Conservation (phyloP, 2,888 invertebrate species). For the Drosophila kambysellisi region DNA sequence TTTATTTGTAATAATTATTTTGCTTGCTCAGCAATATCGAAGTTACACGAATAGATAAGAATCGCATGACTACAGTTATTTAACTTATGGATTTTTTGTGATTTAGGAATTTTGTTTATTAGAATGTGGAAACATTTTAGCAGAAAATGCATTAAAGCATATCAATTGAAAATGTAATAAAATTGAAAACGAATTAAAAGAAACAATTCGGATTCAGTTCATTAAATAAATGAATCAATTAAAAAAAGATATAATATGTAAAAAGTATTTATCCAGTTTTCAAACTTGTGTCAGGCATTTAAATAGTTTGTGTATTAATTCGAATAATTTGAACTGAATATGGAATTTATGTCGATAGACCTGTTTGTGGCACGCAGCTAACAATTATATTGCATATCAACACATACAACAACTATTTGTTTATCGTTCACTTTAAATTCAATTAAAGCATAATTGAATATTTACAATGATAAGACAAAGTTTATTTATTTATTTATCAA, state of each 20-base stretch:
- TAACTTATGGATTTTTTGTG: not conserved
- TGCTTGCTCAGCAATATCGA: not conserved
- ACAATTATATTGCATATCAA: not conserved
- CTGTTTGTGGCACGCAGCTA: conserved; percentile 16
- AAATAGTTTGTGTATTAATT: not conserved
- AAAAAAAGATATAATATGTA: not conserved
- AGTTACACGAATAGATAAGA: not conserved
- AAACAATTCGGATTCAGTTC: not conserved
- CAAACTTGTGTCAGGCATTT: not conserved
- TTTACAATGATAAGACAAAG: not conserved
- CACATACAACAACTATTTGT: not conserved
- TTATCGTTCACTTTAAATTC: not conserved
- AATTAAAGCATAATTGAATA: not conserved
- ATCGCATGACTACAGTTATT: not conserved
- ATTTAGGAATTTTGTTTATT: too few relatives aligned
- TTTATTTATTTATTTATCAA: not conserved
- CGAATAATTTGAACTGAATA: not conserved
- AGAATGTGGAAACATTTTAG: not conserved
- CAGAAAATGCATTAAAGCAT: not conserved
- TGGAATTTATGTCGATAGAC: conserved; percentile 5
- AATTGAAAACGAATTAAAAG: not conserved
- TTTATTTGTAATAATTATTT: not conserved
- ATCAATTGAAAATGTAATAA: not conserved
- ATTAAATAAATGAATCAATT: not conserved
- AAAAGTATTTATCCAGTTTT: not conserved